Evolutionary conservation across 2,888 invertebrate genomes (phyloP), one percentile per base, ranked within the genome.

Genomic region (Hypsopygia costalis): DNA sequence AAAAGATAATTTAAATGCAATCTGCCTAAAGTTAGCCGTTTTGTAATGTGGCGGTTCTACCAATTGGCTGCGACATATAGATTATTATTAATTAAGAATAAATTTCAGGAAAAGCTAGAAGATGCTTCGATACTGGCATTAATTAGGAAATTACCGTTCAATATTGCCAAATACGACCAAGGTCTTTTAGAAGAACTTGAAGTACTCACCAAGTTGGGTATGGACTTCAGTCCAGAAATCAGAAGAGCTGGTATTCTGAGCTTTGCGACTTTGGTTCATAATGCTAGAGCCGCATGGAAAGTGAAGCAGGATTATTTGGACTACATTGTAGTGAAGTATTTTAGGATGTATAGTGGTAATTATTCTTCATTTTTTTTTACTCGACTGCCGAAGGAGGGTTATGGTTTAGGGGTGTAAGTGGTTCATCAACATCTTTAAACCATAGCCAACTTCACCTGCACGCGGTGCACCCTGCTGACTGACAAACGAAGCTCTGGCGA

Each of bases 321-420:
- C 46, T 91, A 92, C 55, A 92, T 94, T 40, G 93, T 93, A 0
- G 92, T 92, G 41, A 90, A 92, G 43, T 94, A 93, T 62, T 91
- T 94, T 43, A 91, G 93, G 62, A 91, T 92, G 71, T 94, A 93
- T 49, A 91, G 92, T 55, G 92, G 94, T 93, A n/a, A 66, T 78
- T 16, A n/a, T n/a, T n/a, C n/a, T n/a, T n/a, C n/a, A n/a, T n/a
- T n/a, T n/a, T n/a, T n/a, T n/a, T n/a, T n/a, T n/a, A n/a, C n/a
- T n/a, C n/a, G n/a, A n/a, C n/a, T n/a, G n/a, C n/a, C n/a, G n/a
- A n/a, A n/a, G n/a, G n/a, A n/a, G n/a, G n/a, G n/a, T n/a, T n/a
- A n/a, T n/a, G n/a, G n/a, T n/a, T n/a, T n/a, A n/a, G n/a, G n/a
- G n/a, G n/a, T n/a, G n/a, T n/a, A n/a, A n/a, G n/a, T n/a, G n/a